Percentiles rank a stretch among this genome's conserved stretches.
phyloP scores from a whole-genome alignment of 2,797 vertebrate genomes.

The Buceros bicornis region DNA sequence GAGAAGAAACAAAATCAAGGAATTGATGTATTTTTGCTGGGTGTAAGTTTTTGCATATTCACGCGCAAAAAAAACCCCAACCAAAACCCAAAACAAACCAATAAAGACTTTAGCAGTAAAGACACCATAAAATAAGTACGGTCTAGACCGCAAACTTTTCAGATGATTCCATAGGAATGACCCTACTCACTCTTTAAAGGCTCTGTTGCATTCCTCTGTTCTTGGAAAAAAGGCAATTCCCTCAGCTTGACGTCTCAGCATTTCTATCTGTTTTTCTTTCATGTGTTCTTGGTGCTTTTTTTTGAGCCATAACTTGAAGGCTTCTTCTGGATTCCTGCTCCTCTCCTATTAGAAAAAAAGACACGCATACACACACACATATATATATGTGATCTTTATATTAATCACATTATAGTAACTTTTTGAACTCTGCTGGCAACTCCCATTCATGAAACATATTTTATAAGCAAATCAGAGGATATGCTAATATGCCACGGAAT shows the following conservation, averaged over 20 bases:
- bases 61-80: background rate
- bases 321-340: constrained; percentile 85
- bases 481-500: background rate
- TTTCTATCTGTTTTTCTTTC: constrained; percentile 87
- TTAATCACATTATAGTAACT: background rate
- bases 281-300: constrained; percentile 91
- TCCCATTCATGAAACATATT: background rate
- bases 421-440: background rate
- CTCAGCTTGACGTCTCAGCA: constrained; percentile 88
- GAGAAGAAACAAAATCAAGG: background rate
- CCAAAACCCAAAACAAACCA: background rate
- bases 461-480: background rate
- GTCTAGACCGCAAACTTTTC: background rate
- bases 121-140: background rate
- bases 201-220: constrained; percentile 88
- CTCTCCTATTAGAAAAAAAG: constrained; percentile 78
- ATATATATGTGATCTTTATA: background rate
- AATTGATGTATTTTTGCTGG: background rate
- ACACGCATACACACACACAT: background rate
- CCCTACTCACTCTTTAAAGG: constrained; percentile 90
- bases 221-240: constrained; percentile 83
- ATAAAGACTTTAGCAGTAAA: background rate
- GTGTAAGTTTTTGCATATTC: background rate
- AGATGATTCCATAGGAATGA: background rate
- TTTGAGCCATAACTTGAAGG: constrained; percentile 90